These are phyloP conservation scores for Varanus komodoensis DNA, from an alignment of 2,113 vertebrate species.

Conservation along the genomic window DNA sequence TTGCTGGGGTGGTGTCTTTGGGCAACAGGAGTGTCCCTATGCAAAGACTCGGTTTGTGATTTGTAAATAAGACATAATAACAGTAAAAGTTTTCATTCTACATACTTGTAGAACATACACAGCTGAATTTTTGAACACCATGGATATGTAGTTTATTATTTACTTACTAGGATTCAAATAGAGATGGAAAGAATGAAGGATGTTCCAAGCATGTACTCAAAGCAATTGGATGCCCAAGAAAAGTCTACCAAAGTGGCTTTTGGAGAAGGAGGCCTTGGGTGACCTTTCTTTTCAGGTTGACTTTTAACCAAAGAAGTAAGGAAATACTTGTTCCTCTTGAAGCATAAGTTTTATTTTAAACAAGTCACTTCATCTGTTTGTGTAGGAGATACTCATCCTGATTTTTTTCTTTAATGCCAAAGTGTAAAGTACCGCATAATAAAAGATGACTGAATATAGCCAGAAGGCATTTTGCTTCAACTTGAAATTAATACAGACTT, in stretches of 20 bases:
- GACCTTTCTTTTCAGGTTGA: not conserved
- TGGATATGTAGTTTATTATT: too few species aligned
- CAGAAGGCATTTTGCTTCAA: not conserved
- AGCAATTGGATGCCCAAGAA: not conserved
- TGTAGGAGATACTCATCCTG: not conserved
- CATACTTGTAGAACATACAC: too few species aligned
- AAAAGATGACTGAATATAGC: not conserved
- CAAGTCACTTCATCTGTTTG: not conserved
- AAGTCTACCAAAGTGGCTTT: accelerated
- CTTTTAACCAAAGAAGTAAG: not conserved
- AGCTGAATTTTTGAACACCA: too few species aligned
- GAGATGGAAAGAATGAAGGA: not conserved
- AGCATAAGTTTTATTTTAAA: conserved; percentile 7
- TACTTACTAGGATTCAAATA: not conserved
- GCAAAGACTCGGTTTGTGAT: too few species aligned
- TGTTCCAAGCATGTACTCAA: not conserved
- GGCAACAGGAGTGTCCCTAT: too few species aligned
- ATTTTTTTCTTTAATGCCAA: not conserved
- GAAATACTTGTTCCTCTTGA: not conserved
- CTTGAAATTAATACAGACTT: not conserved
- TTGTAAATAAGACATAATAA: too few species aligned
- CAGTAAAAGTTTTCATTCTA: too few species aligned
- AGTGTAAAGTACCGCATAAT: not conserved
- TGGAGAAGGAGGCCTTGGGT: not conserved
- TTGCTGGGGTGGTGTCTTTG: too few species aligned